Percentiles rank a stretch among this genome's conserved stretches.
Evolutionary conservation across 2,888 invertebrate genomes (phyloP).

Genomic region (Ochlodes sylvanus): DNA sequence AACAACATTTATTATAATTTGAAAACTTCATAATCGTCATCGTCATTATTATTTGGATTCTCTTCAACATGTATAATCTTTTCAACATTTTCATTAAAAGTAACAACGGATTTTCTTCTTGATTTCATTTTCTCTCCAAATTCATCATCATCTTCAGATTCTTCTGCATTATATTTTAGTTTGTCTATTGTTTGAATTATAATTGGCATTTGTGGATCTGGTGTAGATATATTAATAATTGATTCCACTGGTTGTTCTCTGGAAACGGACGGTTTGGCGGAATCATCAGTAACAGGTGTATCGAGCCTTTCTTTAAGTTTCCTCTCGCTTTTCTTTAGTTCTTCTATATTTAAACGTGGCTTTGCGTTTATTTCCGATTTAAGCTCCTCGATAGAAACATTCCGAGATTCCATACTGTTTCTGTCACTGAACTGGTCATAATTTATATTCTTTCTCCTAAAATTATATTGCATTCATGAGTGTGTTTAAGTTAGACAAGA

Average conservation of each 20-base stretch:
- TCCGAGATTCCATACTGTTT: conserved; percentile 62
- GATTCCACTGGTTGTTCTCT: conserved; percentile 51
- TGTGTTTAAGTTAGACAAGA: conserved; percentile 8
- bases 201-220: conserved; percentile 58
- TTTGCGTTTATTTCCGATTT: conserved; percentile 55
- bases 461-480: conserved; percentile 41
- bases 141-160: conserved; percentile 71
- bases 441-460: conserved; percentile 61
- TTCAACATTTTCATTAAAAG: conserved; percentile 84
- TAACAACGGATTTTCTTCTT: conserved; percentile 79
- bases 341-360: conserved; percentile 68
- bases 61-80: conserved; percentile 81
- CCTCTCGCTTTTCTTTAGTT: conserved; percentile 70
- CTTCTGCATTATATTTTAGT: conserved; percentile 67
- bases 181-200: conserved; percentile 77
- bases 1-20: conserved; percentile 25
- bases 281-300: conserved; percentile 50
- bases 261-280: conserved; percentile 49
- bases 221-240: conserved; percentile 54
- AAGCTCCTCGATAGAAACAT: conserved; percentile 51
- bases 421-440: conserved; percentile 66
- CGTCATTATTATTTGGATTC: conserved; percentile 48
- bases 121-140: conserved; percentile 65
- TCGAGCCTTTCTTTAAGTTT: conserved; percentile 72
- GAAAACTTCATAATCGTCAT: conserved; percentile 21